phyloP scores from a whole-genome alignment of 2,797 vertebrate species.

The Pogonophryne albipinna region DNA sequence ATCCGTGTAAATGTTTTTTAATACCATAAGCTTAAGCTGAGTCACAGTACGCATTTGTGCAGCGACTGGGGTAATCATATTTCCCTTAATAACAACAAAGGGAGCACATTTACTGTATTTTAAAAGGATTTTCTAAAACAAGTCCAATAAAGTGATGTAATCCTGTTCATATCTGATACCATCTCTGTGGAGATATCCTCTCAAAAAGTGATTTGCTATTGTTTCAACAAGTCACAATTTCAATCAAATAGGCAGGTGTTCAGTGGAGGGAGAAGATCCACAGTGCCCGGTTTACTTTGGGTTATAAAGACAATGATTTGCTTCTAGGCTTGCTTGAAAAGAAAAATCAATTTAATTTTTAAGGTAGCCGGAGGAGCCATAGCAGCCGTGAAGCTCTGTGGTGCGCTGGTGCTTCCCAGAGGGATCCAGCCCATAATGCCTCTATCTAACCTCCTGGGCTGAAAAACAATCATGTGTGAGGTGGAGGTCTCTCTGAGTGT shows the following conservation, averaged over 20 bases:
- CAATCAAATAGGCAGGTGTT: slow-evolving; percentile 44
- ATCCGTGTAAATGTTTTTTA: slow-evolving; percentile 39
- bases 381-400: slow-evolving; percentile 29
- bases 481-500: slow-evolving; percentile 42
- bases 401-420: slow-evolving; percentile 52
- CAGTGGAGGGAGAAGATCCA: slow-evolving; percentile 28
- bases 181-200: slow-evolving; percentile 10
- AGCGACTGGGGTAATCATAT: slow-evolving; percentile 29
- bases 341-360: slow-evolving; percentile 55
- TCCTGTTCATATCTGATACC: slow-evolving; percentile 15
- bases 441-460: slow-evolving; percentile 52
- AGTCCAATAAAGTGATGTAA: slow-evolving; percentile 1
- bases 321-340: slow-evolving; percentile 53
- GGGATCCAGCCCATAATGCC: slow-evolving; percentile 53
- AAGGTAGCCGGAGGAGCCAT: slow-evolving; percentile 26
- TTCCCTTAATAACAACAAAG: slow-evolving; percentile 23
- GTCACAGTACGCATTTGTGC: slow-evolving; percentile 31
- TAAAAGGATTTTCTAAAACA: slow-evolving; percentile 21
- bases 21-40: slow-evolving; percentile 36
- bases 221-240: slow-evolving; percentile 45
- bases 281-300: slow-evolving; percentile 34
- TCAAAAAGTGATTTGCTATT: slow-evolving; percentile 36
- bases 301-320: slow-evolving; percentile 55
- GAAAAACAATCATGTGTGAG: slow-evolving; percentile 71
- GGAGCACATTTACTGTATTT: slow-evolving; percentile 1